Base-by-base conservation (phyloP, 2,888 invertebrate genomes). In the Deroplatys truncata region DNA sequence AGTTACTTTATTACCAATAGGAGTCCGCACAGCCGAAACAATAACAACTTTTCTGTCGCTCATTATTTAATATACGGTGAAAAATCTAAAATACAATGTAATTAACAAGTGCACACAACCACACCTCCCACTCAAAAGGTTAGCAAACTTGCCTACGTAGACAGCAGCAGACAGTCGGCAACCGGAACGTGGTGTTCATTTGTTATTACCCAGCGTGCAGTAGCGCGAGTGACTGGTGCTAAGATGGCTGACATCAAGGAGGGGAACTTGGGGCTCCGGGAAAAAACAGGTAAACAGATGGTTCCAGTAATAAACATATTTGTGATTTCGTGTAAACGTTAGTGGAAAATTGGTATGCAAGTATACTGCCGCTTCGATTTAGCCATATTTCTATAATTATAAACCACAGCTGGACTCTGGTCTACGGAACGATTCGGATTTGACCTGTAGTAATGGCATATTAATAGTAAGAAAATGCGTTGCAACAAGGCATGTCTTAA, bases 11-110 rank as follows among this genome's bases (percentile, higher is more conserved):
- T 72, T 72, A 72, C 98, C 98, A 92, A 98, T 97, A 2, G 98
- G 97, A n/a, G 98, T 98, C 91, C 98, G 94, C 28, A 96, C 97
- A 28, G 97, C 97, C 35, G 97, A 96, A 15, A 97, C 95, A 92
- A 98, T 97, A 88, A 96, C 96, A 85, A 96, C 96, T 89, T 95
- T 95, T 56, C 91, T 92, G 43, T 91, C 91, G 85, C 92, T 92
- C 93, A 93, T 93, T 85, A 83, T 92, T 84, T 89, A 82, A 16
- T 56, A 43, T 4, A 72, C 56, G 20, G 5, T 16, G 56, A n/a
- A 84, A 28, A 20, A 31, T 10, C n/a, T 31, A 1, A 8, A 84
- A 84, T 28, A 5, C 56, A 72, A 4, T 72, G 20, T 7, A 84
- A 84, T n/a, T 28, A 72, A 20, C 56, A 25, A 72, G 5, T 20